Conservation (phyloP, 1,140 invertebrate genomes). For the Venustaconcha ellipsiformis region DNA sequence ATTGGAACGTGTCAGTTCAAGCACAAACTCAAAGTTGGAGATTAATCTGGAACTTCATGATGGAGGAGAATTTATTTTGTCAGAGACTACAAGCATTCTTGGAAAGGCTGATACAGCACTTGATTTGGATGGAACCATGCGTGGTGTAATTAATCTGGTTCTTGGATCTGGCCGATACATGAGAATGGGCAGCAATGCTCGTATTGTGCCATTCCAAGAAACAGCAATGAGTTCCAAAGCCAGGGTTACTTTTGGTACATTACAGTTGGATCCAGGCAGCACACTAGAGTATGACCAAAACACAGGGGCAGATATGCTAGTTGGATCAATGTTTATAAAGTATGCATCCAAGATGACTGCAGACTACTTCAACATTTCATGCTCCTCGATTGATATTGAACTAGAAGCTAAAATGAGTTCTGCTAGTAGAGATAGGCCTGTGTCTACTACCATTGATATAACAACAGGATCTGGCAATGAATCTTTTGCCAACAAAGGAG, state of each 20-base stretch:
- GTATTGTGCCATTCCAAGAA: slow-evolving; percentile 45
- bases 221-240: slow-evolving; percentile 34
- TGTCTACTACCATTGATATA: slow-evolving; percentile 43
- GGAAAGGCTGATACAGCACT: slow-evolving; percentile 46
- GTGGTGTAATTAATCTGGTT: slow-evolving; percentile 52
- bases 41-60: slow-evolving; percentile 55
- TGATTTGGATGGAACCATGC: slow-evolving; percentile 50
- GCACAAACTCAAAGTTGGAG: slow-evolving; percentile 49
- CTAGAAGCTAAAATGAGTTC: slow-evolving; percentile 46
- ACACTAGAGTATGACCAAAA: slow-evolving; percentile 50
- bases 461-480: slow-evolving; percentile 31
- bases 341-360: slow-evolving; percentile 45
- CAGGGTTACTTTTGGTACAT: slow-evolving; percentile 47
- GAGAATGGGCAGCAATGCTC: slow-evolving; percentile 46
- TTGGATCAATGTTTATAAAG: slow-evolving; percentile 47
- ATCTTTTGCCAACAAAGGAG: slow-evolving; percentile 31
- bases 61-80: slow-evolving; percentile 55
- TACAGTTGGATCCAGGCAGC: slow-evolving; percentile 55
- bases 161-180: slow-evolving; percentile 45
- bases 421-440: slow-evolving; percentile 41
- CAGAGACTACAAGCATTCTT: slow-evolving; percentile 51
- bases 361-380: slow-evolving; percentile 54
- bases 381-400: slow-evolving; percentile 47
- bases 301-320: slow-evolving; percentile 53
- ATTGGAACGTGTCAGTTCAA: slow-evolving; percentile 40